These are phyloP conservation scores for Dasysyrphus albostriatus DNA, from an alignment of 2,888 invertebrate genomes.

Conservation along the genomic window DNA sequence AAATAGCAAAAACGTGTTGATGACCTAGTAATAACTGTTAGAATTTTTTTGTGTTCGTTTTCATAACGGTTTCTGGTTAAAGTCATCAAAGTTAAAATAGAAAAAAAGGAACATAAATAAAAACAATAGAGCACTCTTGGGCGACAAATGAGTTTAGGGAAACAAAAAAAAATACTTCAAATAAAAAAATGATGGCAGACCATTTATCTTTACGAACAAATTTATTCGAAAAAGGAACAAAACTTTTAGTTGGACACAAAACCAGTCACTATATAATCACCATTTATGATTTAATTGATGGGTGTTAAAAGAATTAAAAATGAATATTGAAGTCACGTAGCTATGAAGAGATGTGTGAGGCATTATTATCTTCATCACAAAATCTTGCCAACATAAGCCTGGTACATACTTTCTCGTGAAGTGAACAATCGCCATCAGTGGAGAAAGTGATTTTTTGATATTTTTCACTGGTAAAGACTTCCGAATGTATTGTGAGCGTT, in stretches of 20 bases:
- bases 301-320: not conserved
- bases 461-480: too few relatives aligned
- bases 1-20: constrained; percentile 68
- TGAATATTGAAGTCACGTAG: not conserved
- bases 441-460: too few relatives aligned
- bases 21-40: constrained; percentile 63
- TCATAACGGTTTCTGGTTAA: not conserved
- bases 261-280: not conserved
- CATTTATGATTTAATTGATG: not conserved
- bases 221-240: constrained; percentile 3
- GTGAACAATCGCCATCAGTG: too few relatives aligned
- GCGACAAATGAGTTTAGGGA: constrained; percentile 2
- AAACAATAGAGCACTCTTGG: constrained; percentile 15
- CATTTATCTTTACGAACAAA: not conserved
- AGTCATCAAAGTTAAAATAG: constrained; percentile 6
- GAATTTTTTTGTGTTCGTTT: constrained; percentile 22
- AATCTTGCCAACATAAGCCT: too few relatives aligned
- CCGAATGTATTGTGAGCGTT: too few relatives aligned
- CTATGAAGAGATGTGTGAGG: too few relatives aligned
- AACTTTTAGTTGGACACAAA: not conserved
- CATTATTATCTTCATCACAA: too few relatives aligned
- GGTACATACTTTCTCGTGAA: too few relatives aligned
- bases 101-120: not conserved
- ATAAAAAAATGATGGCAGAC: not conserved
- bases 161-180: not conserved